Base-by-base conservation (phyloP, 2,113 vertebrate species). In the Reinhardtius hippoglossoides region DNA sequence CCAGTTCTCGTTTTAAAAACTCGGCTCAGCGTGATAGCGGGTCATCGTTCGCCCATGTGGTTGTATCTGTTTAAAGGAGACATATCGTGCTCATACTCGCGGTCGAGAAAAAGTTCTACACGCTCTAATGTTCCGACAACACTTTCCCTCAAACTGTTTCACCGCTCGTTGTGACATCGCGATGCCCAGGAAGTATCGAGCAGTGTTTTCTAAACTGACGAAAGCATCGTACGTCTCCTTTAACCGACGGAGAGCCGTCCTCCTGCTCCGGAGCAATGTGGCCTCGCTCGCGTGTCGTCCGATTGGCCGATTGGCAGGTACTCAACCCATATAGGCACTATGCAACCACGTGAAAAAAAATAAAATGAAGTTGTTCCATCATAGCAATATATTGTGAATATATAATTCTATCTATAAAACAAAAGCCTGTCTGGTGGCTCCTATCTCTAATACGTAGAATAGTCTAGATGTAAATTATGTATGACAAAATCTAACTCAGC, bases 301-400 rank as follows among this genome's bases (percentile, higher is more conserved):
- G 81, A 84, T 66, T 82, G 83, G 64, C 68, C 82, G 71, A 69
- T 58, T 69, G 5, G 64, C 76, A 83, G 78, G 50, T 78, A 74
- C 77, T 74, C 74, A 74, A 86, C 75, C 82, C 74, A 82, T 73
- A 44, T 90, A 91, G 90, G 89, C 85, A 92, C 87, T 90, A 88
- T 81, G 83, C 85, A 87, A 87, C 84, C 89, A 88, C 81, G 35
- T 86, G 70, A 74, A 84, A 86, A 86, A 78, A 37, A 62, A 9
- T 50, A 63, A 84, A 87, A 71, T 40, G 6, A 85, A 87, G 52
- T 80, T 62, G 48, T 90, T 67, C 27, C 14, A 37, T 76, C 76
- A 81, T 86, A 85, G 69, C 68, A 88, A 90, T 89, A 87, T 87
- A 88, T 73, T 85, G 80, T 89, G 87, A 84, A 87, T 91, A 87